These are phyloP conservation scores for Leistus spinibarbis DNA, from an alignment of 2,888 invertebrate genomes.

Conservation along the genomic window DNA sequence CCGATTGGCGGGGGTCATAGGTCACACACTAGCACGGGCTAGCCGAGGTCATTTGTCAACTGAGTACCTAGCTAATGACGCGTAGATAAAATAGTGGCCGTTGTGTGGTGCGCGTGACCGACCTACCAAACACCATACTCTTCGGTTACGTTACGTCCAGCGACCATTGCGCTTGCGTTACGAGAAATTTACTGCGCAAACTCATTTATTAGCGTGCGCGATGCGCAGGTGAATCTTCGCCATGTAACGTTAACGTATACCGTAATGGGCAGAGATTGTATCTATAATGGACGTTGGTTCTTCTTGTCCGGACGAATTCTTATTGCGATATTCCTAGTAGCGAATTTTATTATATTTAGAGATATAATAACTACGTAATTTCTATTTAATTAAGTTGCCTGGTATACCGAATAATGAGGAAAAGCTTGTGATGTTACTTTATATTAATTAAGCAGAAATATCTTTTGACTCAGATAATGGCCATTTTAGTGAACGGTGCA, in stretches of 20 bases:
- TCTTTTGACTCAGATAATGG: too few relatives aligned
- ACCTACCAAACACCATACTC: not conserved
- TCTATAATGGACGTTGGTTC: not conserved
- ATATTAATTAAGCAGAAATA: too few relatives aligned
- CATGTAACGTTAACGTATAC: not conserved
- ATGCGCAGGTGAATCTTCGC: not conserved
- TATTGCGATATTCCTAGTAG: too few relatives aligned
- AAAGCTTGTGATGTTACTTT: too few relatives aligned
- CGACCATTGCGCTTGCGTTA: not conserved
- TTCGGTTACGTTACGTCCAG: not conserved
- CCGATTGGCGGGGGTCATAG: slow-evolving; percentile 41
- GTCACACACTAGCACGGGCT: slow-evolving; percentile 45
- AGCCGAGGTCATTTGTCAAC: slow-evolving; percentile 45
- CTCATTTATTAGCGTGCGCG: too few relatives aligned
- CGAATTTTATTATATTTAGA: too few relatives aligned
- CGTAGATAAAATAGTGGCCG: slow-evolving; percentile 41
- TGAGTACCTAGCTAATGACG: slow-evolving; percentile 21
- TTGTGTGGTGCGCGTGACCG: slow-evolving; percentile 29
- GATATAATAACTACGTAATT: too few relatives aligned
- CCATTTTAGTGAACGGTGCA: too few relatives aligned
- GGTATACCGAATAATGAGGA: too few relatives aligned
- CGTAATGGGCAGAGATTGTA: not conserved
- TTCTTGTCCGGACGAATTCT: too few relatives aligned
- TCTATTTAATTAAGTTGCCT: too few relatives aligned
- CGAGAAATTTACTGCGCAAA: not conserved